Conservation (phyloP, 2,797 vertebrate species). For the Rhynchotus rufescens region DNA sequence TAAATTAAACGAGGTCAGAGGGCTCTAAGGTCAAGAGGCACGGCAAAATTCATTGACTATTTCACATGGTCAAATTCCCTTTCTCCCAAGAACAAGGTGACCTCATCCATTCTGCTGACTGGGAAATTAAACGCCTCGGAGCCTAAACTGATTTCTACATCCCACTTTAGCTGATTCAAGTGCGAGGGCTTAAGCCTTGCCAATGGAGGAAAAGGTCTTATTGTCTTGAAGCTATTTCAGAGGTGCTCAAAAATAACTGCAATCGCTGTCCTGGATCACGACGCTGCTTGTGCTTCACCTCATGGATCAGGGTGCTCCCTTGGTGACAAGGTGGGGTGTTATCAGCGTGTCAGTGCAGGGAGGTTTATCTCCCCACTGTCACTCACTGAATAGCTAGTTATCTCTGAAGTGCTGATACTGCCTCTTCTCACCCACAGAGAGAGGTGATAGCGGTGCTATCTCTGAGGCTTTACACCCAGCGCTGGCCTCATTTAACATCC, state of each 20-base stretch:
- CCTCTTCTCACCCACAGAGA: slow-evolving; percentile 20
- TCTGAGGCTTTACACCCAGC: slow-evolving; percentile 6
- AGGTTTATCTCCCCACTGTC: not conserved
- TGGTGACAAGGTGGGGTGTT: not conserved
- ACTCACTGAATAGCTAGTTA: slow-evolving; percentile 32
- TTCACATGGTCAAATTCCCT: not conserved
- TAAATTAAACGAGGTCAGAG: not conserved
- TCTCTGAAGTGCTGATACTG: not conserved
- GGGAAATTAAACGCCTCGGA: not conserved
- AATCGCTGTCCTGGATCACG: accelerated
- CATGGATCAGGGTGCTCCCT: not conserved
- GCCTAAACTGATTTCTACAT: not conserved
- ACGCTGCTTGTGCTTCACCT: not conserved
- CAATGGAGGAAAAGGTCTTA: not conserved
- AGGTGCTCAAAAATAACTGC: slow-evolving; percentile 26
- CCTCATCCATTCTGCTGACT: not conserved
- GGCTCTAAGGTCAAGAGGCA: not conserved
- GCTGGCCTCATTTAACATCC: slow-evolving; percentile 36
- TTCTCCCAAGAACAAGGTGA: not conserved
- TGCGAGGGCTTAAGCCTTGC: not conserved
- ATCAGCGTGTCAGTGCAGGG: not conserved
- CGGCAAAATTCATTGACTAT: not conserved
- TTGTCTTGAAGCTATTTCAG: not conserved
- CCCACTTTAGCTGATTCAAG: not conserved
- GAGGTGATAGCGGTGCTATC: not conserved